Evolutionary conservation across 2,797 vertebrate genomes (phyloP).

Genomic region (Pipistrellus pygmaeus): DNA sequence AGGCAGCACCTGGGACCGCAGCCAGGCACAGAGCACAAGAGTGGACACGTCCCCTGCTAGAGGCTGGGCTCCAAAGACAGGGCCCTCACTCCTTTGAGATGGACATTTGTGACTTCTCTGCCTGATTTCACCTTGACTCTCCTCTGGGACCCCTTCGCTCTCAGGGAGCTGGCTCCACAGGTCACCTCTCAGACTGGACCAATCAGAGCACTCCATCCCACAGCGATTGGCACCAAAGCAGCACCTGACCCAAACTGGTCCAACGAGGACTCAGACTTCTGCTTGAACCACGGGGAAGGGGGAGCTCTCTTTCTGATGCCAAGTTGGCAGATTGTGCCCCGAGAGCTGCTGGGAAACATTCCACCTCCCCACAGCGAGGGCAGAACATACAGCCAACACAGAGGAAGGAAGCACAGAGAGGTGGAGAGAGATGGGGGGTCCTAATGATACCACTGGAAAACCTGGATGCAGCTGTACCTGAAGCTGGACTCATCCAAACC

Average conservation of each 20-base stretch:
- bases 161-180: background rate
- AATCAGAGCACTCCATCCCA: background rate
- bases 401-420: background rate
- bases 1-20: background rate
- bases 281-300: background rate
- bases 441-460: background rate
- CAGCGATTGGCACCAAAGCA: background rate
- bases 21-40: background rate
- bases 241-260: background rate
- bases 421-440: background rate
- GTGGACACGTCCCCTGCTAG: rapidly evolving
- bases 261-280: background rate
- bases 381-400: background rate
- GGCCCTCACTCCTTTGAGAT: rapidly evolving
- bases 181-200: background rate
- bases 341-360: background rate
- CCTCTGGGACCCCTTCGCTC: background rate
- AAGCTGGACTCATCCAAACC: background rate
- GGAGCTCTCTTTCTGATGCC: background rate
- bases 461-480: background rate
- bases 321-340: background rate
- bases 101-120: background rate
- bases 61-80: background rate
- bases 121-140: background rate
- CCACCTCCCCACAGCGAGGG: background rate